Evolutionary conservation across 2,888 invertebrate species (phyloP).

Genomic region (Nebria brevicollis): DNA sequence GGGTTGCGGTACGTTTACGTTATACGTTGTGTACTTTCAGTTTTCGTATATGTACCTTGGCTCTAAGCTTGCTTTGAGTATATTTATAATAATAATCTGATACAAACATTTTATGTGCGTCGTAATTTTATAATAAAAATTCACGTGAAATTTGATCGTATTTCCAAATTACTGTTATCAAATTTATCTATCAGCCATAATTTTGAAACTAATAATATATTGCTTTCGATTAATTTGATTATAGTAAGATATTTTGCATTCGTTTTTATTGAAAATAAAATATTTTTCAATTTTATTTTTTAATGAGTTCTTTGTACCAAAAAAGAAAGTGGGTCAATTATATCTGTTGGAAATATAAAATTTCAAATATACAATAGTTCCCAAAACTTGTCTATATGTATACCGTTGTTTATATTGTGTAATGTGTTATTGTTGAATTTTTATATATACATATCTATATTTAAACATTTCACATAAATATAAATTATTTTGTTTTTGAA

Average conservation of each 20-base stretch:
- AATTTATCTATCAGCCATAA: too few species aligned
- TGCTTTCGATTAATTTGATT: too few species aligned
- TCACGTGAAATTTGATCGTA: not conserved
- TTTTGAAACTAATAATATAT: too few species aligned
- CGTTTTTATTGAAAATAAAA: not conserved
- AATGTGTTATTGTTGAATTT: not conserved
- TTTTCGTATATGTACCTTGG: not conserved
- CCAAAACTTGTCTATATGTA: not conserved
- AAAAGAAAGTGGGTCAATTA: not conserved
- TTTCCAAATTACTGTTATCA: not conserved
- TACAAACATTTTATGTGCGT: not conserved
- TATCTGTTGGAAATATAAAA: not conserved
- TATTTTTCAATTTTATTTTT: not conserved
- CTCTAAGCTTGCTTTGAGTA: not conserved
- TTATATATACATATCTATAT: not conserved
- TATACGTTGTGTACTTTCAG: not conserved
- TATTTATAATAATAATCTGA: not conserved
- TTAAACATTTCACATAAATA: not conserved
- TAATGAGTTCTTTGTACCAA: not conserved
- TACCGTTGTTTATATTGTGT: not conserved
- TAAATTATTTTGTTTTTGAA: not conserved
- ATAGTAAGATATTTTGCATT: too few species aligned
- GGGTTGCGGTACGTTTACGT: not conserved
- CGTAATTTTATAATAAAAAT: not conserved
- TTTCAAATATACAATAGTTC: not conserved